Percentiles rank a stretch among this genome's conserved stretches.
Evolutionary conservation across 2,113 vertebrate genomes (phyloP).

Genomic region (Embiotoca jacksoni): DNA sequence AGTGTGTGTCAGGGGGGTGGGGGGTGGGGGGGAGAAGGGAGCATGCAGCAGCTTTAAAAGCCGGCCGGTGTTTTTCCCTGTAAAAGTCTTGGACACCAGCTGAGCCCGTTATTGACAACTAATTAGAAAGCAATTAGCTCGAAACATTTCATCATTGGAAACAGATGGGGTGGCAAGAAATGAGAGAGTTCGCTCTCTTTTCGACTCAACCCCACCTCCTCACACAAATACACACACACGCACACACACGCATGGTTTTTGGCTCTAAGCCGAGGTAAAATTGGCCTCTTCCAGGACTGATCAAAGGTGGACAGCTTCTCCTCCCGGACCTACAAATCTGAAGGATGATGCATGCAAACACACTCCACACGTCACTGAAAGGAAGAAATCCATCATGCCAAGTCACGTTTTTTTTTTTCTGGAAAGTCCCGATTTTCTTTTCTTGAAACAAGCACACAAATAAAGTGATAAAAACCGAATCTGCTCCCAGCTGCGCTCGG

Average conservation of each 20-base stretch:
- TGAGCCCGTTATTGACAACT: constrained; percentile 84
- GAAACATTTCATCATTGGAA: constrained; percentile 81
- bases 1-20: not conserved
- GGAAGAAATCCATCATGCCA: not conserved
- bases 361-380: constrained; percentile 9
- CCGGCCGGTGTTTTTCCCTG: constrained; percentile 51
- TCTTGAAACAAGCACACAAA: not conserved
- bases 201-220: not conserved
- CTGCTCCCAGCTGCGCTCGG: constrained; percentile 16
- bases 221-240: not conserved
- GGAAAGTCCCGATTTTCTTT: fast-evolving
- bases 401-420: not conserved
- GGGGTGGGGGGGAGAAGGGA: not conserved
- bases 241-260: constrained; percentile 30
- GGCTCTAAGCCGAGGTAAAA: constrained; percentile 44
- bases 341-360: not conserved
- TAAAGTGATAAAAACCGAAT: not conserved
- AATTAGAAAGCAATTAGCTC: constrained; percentile 84
- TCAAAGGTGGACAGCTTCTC: constrained; percentile 51
- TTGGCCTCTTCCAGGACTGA: constrained; percentile 44
- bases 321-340: constrained; percentile 15
- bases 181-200: constrained; percentile 58
- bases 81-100: constrained; percentile 78
- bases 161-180: constrained; percentile 75
- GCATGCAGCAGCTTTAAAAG: constrained; percentile 39